phyloP scores from a whole-genome alignment of 2,888 invertebrate species.

The Leucania comma region DNA sequence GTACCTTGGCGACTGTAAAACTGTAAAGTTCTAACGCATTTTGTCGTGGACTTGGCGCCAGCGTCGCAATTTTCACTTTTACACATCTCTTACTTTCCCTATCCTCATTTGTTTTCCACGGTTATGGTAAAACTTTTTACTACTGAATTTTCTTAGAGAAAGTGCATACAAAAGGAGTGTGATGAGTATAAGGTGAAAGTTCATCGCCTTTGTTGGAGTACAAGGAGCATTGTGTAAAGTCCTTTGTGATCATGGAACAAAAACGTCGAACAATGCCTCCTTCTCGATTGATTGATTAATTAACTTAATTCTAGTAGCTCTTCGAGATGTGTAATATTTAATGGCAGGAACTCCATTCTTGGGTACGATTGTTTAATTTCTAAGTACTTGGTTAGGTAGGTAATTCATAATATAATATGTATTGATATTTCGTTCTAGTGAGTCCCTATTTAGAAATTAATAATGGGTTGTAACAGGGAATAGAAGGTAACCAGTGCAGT shows the following conservation, averaged over 20 bases:
- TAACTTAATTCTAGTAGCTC: slow-evolving; percentile 71
- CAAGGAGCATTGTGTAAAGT: slow-evolving; percentile 71
- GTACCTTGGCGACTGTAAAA: slow-evolving; percentile 25
- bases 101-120: slow-evolving; percentile 47
- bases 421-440: slow-evolving; percentile 32
- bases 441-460: slow-evolving; percentile 37
- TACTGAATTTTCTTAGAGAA: slow-evolving; percentile 45
- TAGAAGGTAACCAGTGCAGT: neutral
- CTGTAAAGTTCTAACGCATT: slow-evolving; percentile 35
- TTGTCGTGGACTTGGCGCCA: slow-evolving; percentile 23
- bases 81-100: slow-evolving; percentile 38
- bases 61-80: slow-evolving; percentile 37
- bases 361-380: slow-evolving; percentile 51
- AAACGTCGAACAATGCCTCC: slow-evolving; percentile 79
- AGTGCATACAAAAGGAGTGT: slow-evolving; percentile 72
- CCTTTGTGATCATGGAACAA: slow-evolving; percentile 81
- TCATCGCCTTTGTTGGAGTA: slow-evolving; percentile 73
- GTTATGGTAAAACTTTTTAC: slow-evolving; percentile 56
- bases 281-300: slow-evolving; percentile 85
- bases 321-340: slow-evolving; percentile 68
- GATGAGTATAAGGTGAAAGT: slow-evolving; percentile 76
- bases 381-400: slow-evolving; percentile 8
- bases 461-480: slow-evolving; percentile 20
- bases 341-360: slow-evolving; percentile 51
- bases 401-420: slow-evolving; percentile 24